Evolutionary conservation across 2,888 invertebrate genomes (phyloP), one percentile per base, ranked within the genome.

Genomic region (Liodrosophila aerea): DNA sequence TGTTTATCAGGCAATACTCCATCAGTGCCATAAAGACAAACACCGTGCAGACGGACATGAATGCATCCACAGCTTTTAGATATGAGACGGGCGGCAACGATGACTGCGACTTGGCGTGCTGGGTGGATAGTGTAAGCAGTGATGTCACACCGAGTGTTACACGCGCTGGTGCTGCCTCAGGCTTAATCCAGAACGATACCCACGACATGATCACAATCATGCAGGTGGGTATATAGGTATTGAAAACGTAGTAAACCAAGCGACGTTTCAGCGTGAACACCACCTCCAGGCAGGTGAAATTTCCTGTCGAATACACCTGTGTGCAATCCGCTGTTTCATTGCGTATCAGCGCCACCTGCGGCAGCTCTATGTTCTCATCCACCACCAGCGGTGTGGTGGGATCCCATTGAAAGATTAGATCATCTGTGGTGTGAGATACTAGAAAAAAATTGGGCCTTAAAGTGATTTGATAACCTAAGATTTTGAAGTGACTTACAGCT

Each of bases 161-260:
- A 4, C 97, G 92, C 13, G 97, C 97, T 0, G 97, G 97, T 3
- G 97, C 97, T 0, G 97, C 97, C 90, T 97, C 97, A 0, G 97
- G 97, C 88, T 97, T 97, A 81, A 97, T 97, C 97, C 97, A 97
- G 91, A 97, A 97, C 0, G 97, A 97, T 3, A 97, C 95, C 97
- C 97, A 97, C 93, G 97, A 97, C 96, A 97, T 97, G 54, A 97
- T 97, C 65, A 97, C 98, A 83, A 98, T 97, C 85, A 97, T 92
- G 88, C 97, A 97, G 11, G 97, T 97, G 2, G 97, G 97, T 85
- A 97, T 95, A 88, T 97, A 97, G 0, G 97, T 97, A 90, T 97
- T 97, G 91, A 97, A 97, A 47, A 97, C 92, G 88, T 97, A 97
- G 90, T 97, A 97, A 1, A 97, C 97, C 49, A 97, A 92, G 2